Percentiles rank a stretch among this genome's conserved stretches.
Evolutionary conservation across 2,888 invertebrate species (phyloP).

Genomic region (Hypena proboscidalis): DNA sequence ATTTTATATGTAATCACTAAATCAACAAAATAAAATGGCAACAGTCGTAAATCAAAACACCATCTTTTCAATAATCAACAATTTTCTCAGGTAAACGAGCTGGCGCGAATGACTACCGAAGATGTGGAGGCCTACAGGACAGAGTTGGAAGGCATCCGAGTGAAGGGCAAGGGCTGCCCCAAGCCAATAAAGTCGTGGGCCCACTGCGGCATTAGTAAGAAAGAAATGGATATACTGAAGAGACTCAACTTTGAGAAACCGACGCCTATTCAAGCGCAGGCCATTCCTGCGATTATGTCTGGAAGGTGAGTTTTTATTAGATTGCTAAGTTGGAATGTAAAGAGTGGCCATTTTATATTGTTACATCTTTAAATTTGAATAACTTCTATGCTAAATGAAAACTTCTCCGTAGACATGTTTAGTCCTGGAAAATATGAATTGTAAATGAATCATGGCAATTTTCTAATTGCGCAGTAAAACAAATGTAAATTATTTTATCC

Average conservation of each 20-base stretch:
- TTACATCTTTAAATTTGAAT: too few relatives aligned
- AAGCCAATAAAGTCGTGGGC: constrained; percentile 98
- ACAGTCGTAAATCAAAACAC: too few relatives aligned
- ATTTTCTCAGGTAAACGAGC: constrained; percentile 94
- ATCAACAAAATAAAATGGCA: too few relatives aligned
- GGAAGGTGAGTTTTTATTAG: constrained; percentile 90
- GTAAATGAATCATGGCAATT: too few relatives aligned
- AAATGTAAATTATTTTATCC: too few relatives aligned
- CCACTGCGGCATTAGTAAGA: constrained; percentile 98
- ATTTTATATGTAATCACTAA: too few relatives aligned
- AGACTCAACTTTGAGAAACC: constrained; percentile 97
- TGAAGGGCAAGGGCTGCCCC: constrained; percentile 98
- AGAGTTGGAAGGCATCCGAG: constrained; percentile 97
- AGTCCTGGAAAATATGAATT: too few relatives aligned
- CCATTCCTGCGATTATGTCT: constrained; percentile 98
- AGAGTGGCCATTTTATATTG: too few relatives aligned
- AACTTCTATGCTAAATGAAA: too few relatives aligned
- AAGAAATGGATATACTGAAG: constrained; percentile 96
- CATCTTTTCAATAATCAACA: too few relatives aligned
- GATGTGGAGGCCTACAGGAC: constrained; percentile 94
- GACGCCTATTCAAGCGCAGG: constrained; percentile 99
- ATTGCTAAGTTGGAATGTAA: not conserved
- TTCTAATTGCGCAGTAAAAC: too few relatives aligned
- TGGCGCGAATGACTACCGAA: constrained; percentile 95
- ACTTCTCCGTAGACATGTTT: too few relatives aligned